Conservation (phyloP, 2,113 vertebrate species). For the Perca flavescens region DNA sequence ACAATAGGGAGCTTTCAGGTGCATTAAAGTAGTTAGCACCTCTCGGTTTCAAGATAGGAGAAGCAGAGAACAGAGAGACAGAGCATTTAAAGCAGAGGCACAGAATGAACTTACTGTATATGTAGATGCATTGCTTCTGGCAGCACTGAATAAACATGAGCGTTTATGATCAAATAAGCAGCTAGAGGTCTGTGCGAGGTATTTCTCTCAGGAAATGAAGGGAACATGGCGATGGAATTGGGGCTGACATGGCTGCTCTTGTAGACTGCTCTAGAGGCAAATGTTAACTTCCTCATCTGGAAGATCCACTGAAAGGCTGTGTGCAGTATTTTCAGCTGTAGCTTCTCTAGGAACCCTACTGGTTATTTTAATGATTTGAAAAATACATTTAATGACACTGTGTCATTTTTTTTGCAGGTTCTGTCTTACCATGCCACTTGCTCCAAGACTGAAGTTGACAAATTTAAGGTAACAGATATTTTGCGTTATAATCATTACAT, state of each 20-base stretch:
- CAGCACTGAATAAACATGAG: slow-evolving; percentile 82
- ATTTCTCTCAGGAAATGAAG: slow-evolving; percentile 76
- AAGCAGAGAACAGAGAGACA: slow-evolving; percentile 19
- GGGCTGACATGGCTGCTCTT: slow-evolving; percentile 59
- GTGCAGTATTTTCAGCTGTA: slow-evolving; percentile 18
- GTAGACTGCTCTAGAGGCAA: slow-evolving; percentile 31
- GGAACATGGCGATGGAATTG: slow-evolving; percentile 61
- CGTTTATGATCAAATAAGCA: slow-evolving; percentile 79
- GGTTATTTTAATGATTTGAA: slow-evolving; percentile 26
- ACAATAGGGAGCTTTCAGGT: slow-evolving; percentile 60
- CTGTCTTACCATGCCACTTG: slow-evolving; percentile 98
- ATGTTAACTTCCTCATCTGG: slow-evolving; percentile 45
- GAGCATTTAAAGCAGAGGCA: slow-evolving; percentile 33
- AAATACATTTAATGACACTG: slow-evolving; percentile 32
- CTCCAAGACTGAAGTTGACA: slow-evolving; percentile 99
- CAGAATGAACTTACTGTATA: slow-evolving; percentile 49
- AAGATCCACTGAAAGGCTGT: slow-evolving; percentile 24
- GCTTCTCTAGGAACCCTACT: neutral
- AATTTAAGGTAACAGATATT: slow-evolving; percentile 93
- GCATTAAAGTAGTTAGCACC: slow-evolving; percentile 55
- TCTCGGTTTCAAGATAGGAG: slow-evolving; percentile 37
- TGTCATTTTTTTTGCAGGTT: slow-evolving; percentile 86
- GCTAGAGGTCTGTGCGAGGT: slow-evolving; percentile 63
- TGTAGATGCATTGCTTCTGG: slow-evolving; percentile 67
- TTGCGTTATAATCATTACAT: slow-evolving; percentile 13